These are phyloP conservation scores for Lithophane ornitopus DNA, from an alignment of 2,888 invertebrate species.

Conservation along the genomic window DNA sequence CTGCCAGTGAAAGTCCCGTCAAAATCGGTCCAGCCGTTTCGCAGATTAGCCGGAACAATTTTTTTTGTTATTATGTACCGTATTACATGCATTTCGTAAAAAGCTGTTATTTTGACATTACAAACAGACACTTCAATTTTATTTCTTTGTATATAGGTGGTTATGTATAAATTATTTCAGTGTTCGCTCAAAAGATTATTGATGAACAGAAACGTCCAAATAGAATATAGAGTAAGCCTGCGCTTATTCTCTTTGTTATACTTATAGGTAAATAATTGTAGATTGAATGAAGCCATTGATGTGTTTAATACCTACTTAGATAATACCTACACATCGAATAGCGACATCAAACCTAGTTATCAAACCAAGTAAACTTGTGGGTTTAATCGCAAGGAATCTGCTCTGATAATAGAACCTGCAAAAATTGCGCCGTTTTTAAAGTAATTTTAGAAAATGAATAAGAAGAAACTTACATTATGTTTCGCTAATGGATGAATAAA, in stretches of 20 bases:
- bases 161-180: neutral
- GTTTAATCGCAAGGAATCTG: neutral
- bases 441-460: neutral
- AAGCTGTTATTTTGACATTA: too few species aligned
- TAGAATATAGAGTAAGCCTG: neutral
- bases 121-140: too few species aligned
- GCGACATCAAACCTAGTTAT: neutral
- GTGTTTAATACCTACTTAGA: conserved; percentile 11
- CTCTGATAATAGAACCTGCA: neutral
- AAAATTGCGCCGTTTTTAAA: neutral
- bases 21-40: too few species aligned
- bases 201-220: neutral
- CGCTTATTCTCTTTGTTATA: neutral
- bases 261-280: neutral
- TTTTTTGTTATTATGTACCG: too few species aligned
- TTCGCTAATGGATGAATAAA: neutral
- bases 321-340: neutral
- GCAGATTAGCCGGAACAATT: too few species aligned
- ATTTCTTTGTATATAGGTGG: too few species aligned
- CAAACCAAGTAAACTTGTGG: neutral
- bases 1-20: too few species aligned
- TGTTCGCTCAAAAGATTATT: neutral
- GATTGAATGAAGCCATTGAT: conserved; percentile 13
- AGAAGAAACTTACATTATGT: neutral
- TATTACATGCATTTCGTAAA: too few species aligned